These are phyloP conservation scores for pig (Sus scrofa) DNA, from an alignment of 2,113 vertebrate species.

Conservation along the genomic window DNA sequence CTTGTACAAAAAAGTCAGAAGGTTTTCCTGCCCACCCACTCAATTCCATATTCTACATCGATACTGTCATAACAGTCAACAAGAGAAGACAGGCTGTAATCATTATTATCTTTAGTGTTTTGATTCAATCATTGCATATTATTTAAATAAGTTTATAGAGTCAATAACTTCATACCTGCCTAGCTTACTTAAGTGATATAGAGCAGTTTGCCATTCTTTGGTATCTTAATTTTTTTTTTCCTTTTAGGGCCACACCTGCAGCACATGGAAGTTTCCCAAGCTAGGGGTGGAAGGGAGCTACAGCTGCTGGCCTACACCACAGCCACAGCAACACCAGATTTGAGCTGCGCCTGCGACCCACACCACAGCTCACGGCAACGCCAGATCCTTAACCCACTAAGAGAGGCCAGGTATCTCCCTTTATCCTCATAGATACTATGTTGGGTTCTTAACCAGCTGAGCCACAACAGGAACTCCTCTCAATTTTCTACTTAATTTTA, in stretches of 20 bases:
- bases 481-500: constrained; percentile 18
- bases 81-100: background rate
- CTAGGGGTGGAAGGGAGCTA: no score
- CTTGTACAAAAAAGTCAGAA: background rate
- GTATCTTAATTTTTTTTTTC: background rate
- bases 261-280: no score
- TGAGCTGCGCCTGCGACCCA: no score
- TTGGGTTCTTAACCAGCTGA: no score
- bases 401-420: no score
- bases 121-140: background rate
- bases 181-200: background rate
- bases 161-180: background rate
- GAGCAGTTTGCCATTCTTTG: background rate
- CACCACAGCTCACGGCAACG: no score
- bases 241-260: no score
- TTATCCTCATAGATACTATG: no score
- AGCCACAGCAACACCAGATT: no score
- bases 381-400: no score
- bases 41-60: background rate
- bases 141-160: background rate
- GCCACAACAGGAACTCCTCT: background rate
- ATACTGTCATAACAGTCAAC: background rate
- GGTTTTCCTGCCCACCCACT: fast-evolving
- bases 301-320: no score
- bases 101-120: constrained; percentile 11